Percentiles rank a stretch among this genome's conserved stretches.
These are phyloP conservation scores for Ranitomeya imitator DNA, from an alignment of 2,113 vertebrate genomes.

Conservation along the genomic window DNA sequence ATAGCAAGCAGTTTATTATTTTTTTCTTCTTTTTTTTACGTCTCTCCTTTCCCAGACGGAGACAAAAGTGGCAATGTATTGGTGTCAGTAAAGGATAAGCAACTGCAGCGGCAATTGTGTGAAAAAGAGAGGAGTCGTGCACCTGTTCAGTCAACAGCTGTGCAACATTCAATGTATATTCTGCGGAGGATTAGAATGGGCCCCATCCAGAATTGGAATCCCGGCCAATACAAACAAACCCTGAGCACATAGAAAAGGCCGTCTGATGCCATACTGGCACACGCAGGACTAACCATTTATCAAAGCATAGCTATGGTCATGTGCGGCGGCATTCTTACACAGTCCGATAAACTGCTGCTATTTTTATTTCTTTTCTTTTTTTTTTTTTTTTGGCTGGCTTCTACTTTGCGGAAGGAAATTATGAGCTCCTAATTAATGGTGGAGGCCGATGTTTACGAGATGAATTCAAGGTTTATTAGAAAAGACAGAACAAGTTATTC, in stretches of 20 bases:
- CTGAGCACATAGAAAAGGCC: constrained; percentile 24
- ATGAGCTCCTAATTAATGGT: background rate
- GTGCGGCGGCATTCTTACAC: background rate
- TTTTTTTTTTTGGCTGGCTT: background rate
- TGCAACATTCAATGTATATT: constrained; percentile 68
- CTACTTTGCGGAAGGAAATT: background rate
- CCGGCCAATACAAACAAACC: constrained; percentile 39
- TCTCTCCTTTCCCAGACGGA: background rate
- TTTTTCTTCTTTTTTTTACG: background rate
- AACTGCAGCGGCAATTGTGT: constrained; percentile 65
- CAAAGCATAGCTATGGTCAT: constrained; percentile 16
- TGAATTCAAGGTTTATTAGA: background rate
- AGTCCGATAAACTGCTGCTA: background rate
- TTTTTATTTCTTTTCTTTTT: background rate
- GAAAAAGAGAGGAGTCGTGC: constrained; percentile 60
- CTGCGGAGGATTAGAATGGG: constrained; percentile 55
- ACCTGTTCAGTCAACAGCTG: constrained; percentile 73
- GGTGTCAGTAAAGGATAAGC: constrained; percentile 65
- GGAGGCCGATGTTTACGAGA: background rate
- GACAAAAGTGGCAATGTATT: constrained; percentile 70
- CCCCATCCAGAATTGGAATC: constrained; percentile 15
- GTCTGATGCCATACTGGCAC: constrained; percentile 12
- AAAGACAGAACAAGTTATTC: no score
- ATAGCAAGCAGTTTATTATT: background rate
- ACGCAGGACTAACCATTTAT: background rate